These are phyloP conservation scores for Hydrochoerus hydrochaeris DNA, from an alignment of 2,113 vertebrate genomes.

Conservation along the genomic window DNA sequence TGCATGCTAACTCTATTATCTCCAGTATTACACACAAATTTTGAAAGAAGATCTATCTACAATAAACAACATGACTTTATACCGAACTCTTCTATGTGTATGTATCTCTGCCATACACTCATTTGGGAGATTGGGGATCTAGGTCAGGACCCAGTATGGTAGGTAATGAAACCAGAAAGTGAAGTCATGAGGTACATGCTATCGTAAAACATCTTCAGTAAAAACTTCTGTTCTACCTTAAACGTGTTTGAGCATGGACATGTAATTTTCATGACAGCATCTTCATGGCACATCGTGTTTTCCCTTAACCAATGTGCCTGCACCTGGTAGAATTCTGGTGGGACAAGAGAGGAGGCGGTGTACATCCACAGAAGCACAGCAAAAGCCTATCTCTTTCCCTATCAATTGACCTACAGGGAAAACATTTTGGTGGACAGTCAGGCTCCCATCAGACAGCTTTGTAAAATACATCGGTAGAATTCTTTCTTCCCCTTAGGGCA, in stretches of 20 bases:
- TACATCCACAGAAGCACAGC: background rate
- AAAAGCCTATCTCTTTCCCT: constrained; percentile 20
- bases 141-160: no score
- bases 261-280: constrained; percentile 53
- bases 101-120: no score
- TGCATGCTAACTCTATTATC: background rate
- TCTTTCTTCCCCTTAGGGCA: constrained; percentile 70
- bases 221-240: background rate
- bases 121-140: no score
- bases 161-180: background rate
- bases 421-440: constrained; percentile 69
- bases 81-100: background rate
- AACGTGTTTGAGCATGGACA: background rate
- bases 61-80: constrained; percentile 20
- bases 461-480: constrained; percentile 77
- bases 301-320: constrained; percentile 35
- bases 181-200: background rate
- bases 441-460: constrained; percentile 15
- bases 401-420: constrained; percentile 62
- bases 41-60: background rate
- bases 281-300: constrained; percentile 46
- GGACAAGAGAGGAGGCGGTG: background rate
- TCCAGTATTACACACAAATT: background rate
- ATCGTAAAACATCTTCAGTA: background rate
- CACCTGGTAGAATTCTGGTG: constrained; percentile 35